A percentile compares a stretch with the other conserved stretches of the same genome.
These are phyloP conservation scores for Karalla daura DNA, from an alignment of 2,797 vertebrate species.

Conservation along the genomic window DNA sequence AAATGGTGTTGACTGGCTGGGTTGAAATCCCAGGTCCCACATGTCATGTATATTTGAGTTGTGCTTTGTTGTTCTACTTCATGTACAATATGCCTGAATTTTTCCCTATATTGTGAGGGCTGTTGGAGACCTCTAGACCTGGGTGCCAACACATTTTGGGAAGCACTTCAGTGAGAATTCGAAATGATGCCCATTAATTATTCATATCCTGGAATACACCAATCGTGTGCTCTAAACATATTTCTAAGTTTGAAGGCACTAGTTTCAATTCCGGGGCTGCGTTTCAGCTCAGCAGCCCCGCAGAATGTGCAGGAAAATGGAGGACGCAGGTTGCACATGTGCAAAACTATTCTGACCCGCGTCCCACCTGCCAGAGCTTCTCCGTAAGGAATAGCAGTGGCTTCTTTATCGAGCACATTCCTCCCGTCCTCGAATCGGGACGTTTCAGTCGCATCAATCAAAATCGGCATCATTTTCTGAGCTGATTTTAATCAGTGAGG, in stretches of 20 bases:
- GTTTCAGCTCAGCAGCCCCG: conserved; percentile 24
- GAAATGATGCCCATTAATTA: conserved; percentile 82
- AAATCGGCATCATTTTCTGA: conserved; percentile 14
- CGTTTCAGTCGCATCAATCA: conserved; percentile 17
- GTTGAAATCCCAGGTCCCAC: conserved; percentile 65
- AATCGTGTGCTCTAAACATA: conserved; percentile 73
- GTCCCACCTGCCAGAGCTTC: conserved; percentile 26
- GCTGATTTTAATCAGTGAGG: conserved; percentile 15
- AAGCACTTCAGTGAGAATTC: conserved; percentile 85
- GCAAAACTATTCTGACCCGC: conserved; percentile 39
- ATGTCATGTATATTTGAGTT: conserved; percentile 79
- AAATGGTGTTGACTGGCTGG: conserved; percentile 55
- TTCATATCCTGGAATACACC: conserved; percentile 81
- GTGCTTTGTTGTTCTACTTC: conserved; percentile 78
- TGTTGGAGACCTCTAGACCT: conserved; percentile 81
- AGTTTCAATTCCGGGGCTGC: conserved; percentile 55
- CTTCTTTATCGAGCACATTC: conserved; percentile 14
- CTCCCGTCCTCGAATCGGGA: conserved; percentile 10
- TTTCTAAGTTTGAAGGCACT: conserved; percentile 73
- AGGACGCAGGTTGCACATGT: conserved; percentile 22
- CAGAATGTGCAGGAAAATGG: conserved; percentile 40
- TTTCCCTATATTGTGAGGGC: conserved; percentile 75
- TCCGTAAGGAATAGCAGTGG: conserved; percentile 19
- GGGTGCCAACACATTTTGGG: conserved; percentile 82
- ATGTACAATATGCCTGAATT: conserved; percentile 74